phyloP scores from a whole-genome alignment of 2,888 invertebrate genomes.

The Dicyrtomina minuta region DNA sequence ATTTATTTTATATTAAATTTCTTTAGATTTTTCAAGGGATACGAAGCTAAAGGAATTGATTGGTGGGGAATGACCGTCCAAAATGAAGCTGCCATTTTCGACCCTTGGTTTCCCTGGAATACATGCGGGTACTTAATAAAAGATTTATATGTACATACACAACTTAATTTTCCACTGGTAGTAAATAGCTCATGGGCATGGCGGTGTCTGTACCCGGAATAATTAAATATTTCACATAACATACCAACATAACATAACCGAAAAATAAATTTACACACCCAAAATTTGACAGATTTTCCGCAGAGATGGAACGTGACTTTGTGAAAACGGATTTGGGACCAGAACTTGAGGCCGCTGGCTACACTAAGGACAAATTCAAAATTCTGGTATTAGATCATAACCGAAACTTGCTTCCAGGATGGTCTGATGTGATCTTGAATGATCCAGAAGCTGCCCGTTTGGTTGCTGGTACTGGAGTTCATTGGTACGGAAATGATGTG shows the following conservation, averaged over 20 bases:
- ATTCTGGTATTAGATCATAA: constrained; percentile 57
- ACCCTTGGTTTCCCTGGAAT: constrained; percentile 56
- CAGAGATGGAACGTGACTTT: constrained; percentile 56
- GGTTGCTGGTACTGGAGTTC: constrained; percentile 30
- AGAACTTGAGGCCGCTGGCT: constrained; percentile 53
- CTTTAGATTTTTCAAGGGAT: constrained; percentile 54
- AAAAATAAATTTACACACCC: no score
- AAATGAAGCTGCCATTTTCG: constrained; percentile 46
- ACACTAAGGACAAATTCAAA: constrained; percentile 53
- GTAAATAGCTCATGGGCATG: no score
- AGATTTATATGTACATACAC: no score
- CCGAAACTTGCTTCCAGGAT: constrained; percentile 49
- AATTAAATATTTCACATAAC: background rate
- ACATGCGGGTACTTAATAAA: constrained; percentile 55
- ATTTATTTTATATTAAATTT: background rate
- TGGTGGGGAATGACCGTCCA: constrained; percentile 75
- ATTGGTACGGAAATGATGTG: constrained; percentile 23
- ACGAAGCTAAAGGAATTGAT: constrained; percentile 62
- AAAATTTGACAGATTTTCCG: constrained; percentile 39
- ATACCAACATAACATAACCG: no score
- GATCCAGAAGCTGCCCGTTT: constrained; percentile 42
- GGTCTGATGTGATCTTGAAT: constrained; percentile 50
- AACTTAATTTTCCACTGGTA: background rate
- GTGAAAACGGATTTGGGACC: constrained; percentile 56
- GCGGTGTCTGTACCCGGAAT: no score